Percentiles rank a stretch among this genome's conserved stretches.
phyloP scores from a whole-genome alignment of 2,888 invertebrate species.

The Heliothis peltigera region DNA sequence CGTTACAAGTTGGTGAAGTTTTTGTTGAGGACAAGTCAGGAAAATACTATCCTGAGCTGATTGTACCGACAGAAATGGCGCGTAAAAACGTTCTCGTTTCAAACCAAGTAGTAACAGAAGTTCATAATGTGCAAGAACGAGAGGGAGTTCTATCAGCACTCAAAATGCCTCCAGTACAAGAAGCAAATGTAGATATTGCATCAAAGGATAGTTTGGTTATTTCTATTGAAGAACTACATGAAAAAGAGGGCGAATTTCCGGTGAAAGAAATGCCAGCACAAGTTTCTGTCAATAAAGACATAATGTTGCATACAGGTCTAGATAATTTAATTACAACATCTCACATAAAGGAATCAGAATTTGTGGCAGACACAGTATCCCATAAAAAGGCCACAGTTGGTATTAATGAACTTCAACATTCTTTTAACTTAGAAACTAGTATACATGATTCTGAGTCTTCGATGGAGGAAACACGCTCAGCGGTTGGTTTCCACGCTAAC shows the following conservation, averaged over 20 bases:
- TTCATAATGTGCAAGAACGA: constrained; percentile 92
- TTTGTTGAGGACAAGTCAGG: constrained; percentile 93
- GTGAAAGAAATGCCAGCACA: constrained; percentile 73
- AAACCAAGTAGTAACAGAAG: constrained; percentile 91
- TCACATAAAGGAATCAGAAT: constrained; percentile 91
- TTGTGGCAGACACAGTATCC: constrained; percentile 83
- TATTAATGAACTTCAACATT: constrained; percentile 91
- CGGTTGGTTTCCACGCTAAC: constrained; percentile 82
- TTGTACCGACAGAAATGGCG: constrained; percentile 94
- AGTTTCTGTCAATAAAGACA: constrained; percentile 76
- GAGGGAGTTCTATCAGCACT: constrained; percentile 91
- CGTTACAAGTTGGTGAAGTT: constrained; percentile 92
- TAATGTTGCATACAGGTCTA: constrained; percentile 87
- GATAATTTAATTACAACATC: constrained; percentile 91
- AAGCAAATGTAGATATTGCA: constrained; percentile 90
- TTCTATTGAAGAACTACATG: constrained; percentile 89
- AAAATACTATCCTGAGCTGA: constrained; percentile 94
- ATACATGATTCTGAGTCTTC: constrained; percentile 90
- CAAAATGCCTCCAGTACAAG: constrained; percentile 90
- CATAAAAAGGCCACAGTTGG: constrained; percentile 90
- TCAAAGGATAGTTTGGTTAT: constrained; percentile 91
- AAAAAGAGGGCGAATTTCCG: constrained; percentile 91
- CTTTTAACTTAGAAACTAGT: constrained; percentile 90
- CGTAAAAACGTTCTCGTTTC: constrained; percentile 91
- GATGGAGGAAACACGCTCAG: constrained; percentile 83